Conservation (phyloP, 2,888 invertebrate species). For the Eupithecia vulgata region DNA sequence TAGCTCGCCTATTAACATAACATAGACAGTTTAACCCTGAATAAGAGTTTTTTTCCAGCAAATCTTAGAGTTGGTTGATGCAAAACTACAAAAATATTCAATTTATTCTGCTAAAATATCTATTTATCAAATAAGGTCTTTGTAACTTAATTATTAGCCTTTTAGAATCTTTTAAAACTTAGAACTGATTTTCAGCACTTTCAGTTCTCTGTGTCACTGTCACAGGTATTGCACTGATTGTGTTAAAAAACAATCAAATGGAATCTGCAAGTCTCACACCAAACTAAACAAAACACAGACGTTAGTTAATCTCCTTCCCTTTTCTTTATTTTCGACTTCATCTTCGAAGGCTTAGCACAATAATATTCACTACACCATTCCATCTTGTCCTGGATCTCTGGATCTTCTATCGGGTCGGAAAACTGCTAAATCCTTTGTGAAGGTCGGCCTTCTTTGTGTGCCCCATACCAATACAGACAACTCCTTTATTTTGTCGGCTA, state of each 20-base stretch:
- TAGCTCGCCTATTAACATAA: no score
- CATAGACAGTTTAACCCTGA: no score
- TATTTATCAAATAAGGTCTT: neutral
- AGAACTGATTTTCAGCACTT: neutral
- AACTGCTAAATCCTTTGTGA: neutral
- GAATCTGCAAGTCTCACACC: neutral
- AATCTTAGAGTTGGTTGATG: no score
- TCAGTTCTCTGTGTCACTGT: no score
- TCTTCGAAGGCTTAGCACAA: neutral
- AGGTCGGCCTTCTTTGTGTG: neutral
- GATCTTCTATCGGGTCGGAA: neutral
- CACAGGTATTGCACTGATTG: neutral
- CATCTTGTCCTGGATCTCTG: neutral
- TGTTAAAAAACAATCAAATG: neutral
- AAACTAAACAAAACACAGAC: neutral
- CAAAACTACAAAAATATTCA: no score
- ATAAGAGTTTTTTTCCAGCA: no score
- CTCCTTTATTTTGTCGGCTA: slow-evolving; percentile 1
- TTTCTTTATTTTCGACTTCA: neutral
- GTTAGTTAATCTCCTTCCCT: neutral
- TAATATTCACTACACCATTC: neutral
- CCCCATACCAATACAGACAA: neutral
- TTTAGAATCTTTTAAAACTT: neutral
- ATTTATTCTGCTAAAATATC: neutral
- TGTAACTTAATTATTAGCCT: neutral